Conservation (phyloP, 2,113 vertebrate species). For the Anarhynchus alexandrinus region DNA sequence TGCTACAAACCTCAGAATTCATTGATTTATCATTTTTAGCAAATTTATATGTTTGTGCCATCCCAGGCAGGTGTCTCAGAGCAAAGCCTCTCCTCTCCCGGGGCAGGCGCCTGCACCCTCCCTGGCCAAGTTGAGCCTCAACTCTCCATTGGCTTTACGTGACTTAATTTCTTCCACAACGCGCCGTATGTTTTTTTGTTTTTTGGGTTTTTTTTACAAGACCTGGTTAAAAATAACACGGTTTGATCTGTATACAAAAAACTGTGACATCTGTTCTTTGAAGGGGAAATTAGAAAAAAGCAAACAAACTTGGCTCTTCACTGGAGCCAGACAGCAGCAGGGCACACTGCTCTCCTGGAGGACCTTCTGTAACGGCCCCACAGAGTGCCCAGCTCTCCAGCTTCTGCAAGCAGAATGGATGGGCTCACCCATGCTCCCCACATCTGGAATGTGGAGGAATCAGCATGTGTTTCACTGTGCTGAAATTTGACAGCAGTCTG, state of each 20-base stretch:
- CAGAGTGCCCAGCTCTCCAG: fast-evolving
- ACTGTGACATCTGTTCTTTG: not conserved
- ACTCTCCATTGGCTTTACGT: not conserved
- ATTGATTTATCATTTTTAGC: not conserved
- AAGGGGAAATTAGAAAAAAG: not conserved
- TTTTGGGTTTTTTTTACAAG: not conserved
- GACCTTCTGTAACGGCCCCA: not conserved
- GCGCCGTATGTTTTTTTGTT: not conserved
- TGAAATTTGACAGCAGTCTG: not conserved
- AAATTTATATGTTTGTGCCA: not conserved
- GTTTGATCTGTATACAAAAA: not conserved
- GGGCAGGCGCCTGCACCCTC: not conserved
- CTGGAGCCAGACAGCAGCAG: not conserved
- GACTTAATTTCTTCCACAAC: not conserved
- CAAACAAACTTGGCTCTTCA: not conserved
- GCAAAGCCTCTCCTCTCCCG: not conserved
- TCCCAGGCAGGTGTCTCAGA: not conserved
- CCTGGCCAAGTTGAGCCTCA: not conserved
- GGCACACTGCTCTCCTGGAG: not conserved
- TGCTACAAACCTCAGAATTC: not conserved
- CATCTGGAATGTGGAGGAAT: not conserved
- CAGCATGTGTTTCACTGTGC: not conserved
- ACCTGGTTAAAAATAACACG: not conserved
- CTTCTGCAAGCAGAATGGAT: not conserved
- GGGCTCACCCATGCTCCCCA: not conserved